Percentiles rank a stretch among this genome's conserved stretches.
Conservation (phyloP, 2,888 invertebrate genomes). For the Andricus quercusramuli region DNA sequence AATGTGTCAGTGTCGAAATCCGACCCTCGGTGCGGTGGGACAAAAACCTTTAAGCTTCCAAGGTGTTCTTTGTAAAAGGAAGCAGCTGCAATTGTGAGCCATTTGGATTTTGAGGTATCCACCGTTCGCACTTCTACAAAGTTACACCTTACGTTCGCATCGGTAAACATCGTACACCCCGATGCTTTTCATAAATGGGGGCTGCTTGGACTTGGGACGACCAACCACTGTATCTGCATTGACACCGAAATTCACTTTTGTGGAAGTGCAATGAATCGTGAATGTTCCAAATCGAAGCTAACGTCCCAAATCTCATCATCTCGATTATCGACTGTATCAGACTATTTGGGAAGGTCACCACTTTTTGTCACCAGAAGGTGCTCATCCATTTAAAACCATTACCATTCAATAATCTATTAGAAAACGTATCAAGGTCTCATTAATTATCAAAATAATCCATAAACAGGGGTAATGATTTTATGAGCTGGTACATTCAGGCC, state of each 20-base stretch:
- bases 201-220: slow-evolving; percentile 23
- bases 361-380: neutral
- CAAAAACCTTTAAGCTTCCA: slow-evolving; percentile 51
- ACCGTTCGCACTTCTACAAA: slow-evolving; percentile 59
- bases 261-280: slow-evolving; percentile 33
- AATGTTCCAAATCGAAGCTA: slow-evolving; percentile 25
- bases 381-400: neutral
- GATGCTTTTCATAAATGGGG: slow-evolving; percentile 39
- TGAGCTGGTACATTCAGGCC: too few relatives aligned
- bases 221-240: slow-evolving; percentile 35
- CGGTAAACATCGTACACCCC: slow-evolving; percentile 46
- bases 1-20: slow-evolving; percentile 51
- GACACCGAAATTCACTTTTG: slow-evolving; percentile 31
- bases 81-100: slow-evolving; percentile 66
- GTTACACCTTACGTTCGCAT: slow-evolving; percentile 60
- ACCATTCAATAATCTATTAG: neutral
- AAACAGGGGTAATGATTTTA: neutral
- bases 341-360: neutral
- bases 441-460: neutral
- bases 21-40: slow-evolving; percentile 51
- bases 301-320: slow-evolving; percentile 36
- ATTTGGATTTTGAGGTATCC: slow-evolving; percentile 60
- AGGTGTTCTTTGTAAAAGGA: slow-evolving; percentile 55
- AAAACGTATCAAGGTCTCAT: neutral
- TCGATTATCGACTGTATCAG: slow-evolving; percentile 13